Base-by-base conservation (phyloP, 2,888 invertebrate species). In the Melanargia galathea region DNA sequence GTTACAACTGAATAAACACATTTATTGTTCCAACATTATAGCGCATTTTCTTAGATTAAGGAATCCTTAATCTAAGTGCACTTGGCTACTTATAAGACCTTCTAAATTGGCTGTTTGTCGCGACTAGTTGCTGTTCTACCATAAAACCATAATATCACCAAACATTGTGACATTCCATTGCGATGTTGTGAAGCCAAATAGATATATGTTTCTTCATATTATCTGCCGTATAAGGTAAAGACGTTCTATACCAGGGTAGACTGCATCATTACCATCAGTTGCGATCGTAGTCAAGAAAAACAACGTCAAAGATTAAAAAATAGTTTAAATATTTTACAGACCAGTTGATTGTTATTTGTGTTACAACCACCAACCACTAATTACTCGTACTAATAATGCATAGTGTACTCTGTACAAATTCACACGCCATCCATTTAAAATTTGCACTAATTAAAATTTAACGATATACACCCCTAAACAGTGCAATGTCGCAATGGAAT, bases 401-500 rank as follows among this genome's bases (percentile, higher is more conserved):
- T 33, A 30, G 49, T 16, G 43, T 43, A 30, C 18, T 18, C 10
- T 13, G 13, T 18, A 46, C 18, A 43, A 57, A 24, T 57, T 57
- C 49, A 33, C 45, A 62, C 51, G 45, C 16, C 11, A 57, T 57
- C 26, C 49, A 35, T 43, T 38, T 46, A 46, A 59, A 63, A 24
- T 56, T 26, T 33, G 24, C 52, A 48, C n/a, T 59, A 59, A 59
- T 63, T 63, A 46, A 59, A 59, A 46, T 57, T 52, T 48, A 63
- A 61, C n/a, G 45, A 48, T 26, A 62, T 55, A 46, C 60, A 62
- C 63, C 65, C 60, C 73, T 71, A 68, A 75, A 35, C 72, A 71
- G 73, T 70, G 52, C 33, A 48, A 46, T 51, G 57, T 65, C 45
- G 43, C 75, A 76, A 64, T 78, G 78, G 79, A 82, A 82, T 80